Evolutionary conservation across 1,140 invertebrate genomes (phyloP).

Genomic region (Nasonia vitripennis): DNA sequence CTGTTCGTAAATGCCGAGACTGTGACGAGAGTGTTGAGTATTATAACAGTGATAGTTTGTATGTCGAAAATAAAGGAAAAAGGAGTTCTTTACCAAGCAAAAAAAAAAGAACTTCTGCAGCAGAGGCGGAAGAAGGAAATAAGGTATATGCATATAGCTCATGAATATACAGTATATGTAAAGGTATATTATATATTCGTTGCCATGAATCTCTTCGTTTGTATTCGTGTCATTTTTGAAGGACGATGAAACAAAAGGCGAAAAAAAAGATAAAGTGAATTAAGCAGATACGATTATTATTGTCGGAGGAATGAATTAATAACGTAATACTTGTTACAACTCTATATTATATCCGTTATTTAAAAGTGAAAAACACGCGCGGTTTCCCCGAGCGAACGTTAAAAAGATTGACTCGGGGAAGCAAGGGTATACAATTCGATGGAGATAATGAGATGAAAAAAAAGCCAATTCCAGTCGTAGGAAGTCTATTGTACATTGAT

Average conservation of each 20-base stretch:
- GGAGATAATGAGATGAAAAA: slow-evolving; percentile 49
- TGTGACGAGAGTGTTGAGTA: slow-evolving; percentile 25
- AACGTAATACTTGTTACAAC: slow-evolving; percentile 62
- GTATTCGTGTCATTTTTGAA: slow-evolving; percentile 61
- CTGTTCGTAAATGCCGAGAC: slow-evolving; percentile 18
- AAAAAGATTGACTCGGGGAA: slow-evolving; percentile 53
- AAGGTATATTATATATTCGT: slow-evolving; percentile 51
- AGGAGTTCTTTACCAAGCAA: neutral
- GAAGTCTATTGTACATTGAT: slow-evolving; percentile 75
- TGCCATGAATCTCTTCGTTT: slow-evolving; percentile 57
- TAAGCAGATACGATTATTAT: slow-evolving; percentile 57
- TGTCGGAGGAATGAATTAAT: slow-evolving; percentile 54
- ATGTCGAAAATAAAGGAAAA: slow-evolving; percentile 31
- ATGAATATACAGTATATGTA: slow-evolving; percentile 51
- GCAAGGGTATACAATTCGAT: slow-evolving; percentile 38
- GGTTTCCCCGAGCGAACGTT: slow-evolving; percentile 59
- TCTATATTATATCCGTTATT: slow-evolving; percentile 61
- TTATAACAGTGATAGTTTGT: slow-evolving; percentile 49
- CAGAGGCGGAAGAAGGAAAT: slow-evolving; percentile 27
- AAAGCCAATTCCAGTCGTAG: slow-evolving; percentile 67
- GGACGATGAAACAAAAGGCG: slow-evolving; percentile 51
- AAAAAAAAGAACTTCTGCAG: slow-evolving; percentile 41
- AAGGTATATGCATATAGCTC: slow-evolving; percentile 48
- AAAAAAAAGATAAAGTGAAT: neutral
- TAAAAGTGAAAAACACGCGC: slow-evolving; percentile 21